Evolutionary conservation across 2,113 vertebrate genomes (phyloP).

Genomic region (Parus major): DNA sequence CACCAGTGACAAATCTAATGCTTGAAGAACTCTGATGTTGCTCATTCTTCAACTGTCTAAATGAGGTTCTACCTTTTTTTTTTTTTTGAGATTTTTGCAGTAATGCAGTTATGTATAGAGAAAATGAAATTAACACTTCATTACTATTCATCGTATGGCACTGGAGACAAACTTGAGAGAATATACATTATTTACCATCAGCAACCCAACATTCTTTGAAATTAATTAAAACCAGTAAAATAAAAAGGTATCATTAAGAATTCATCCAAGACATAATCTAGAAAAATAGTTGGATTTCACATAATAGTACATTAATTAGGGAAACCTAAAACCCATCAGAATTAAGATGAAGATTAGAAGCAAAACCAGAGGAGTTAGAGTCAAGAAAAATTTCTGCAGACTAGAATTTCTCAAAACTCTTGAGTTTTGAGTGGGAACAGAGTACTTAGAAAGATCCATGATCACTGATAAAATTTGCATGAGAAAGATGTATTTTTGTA

Average conservation of each 20-base stretch:
- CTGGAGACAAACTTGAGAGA: neutral
- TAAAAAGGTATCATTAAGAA: neutral
- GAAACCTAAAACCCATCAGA: neutral
- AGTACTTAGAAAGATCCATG: neutral
- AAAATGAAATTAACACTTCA: conserved; percentile 17
- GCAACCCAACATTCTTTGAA: neutral
- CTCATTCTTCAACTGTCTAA: neutral
- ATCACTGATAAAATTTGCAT: neutral
- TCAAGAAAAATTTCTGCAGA: neutral
- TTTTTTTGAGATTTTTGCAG: neutral
- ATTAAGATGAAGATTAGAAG: neutral
- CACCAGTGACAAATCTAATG: neutral
- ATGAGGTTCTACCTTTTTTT: neutral
- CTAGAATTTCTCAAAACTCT: neutral
- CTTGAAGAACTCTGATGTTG: neutral
- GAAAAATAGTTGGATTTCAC: neutral
- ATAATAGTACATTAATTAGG: neutral
- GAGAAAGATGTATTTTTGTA: neutral
- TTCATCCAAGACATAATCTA: neutral
- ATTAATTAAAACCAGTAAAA: neutral
- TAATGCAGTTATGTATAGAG: neutral
- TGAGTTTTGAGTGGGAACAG: neutral
- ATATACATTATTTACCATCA: neutral
- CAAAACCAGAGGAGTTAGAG: neutral
- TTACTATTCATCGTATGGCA: neutral